A percentile compares a stretch with the other conserved stretches of the same genome.
Evolutionary conservation across 92 coral and sea anemone species (phyloP).

Genomic region (Epizoanthus fatuus): DNA sequence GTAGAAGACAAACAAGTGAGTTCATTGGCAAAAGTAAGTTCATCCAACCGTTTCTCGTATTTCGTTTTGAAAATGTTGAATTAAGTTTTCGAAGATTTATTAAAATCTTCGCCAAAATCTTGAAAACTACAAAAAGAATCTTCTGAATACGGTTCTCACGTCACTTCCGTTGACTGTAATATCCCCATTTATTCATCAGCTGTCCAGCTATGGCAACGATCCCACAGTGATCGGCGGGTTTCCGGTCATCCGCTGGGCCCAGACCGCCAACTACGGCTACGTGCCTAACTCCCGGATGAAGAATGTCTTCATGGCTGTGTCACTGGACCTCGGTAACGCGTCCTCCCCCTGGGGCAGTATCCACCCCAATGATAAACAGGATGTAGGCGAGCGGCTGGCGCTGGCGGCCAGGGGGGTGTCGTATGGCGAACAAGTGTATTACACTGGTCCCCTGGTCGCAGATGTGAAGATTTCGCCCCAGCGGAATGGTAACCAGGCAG

Average conservation of each 20-base stretch:
- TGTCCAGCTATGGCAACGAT: constrained; percentile 73
- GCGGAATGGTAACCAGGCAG: constrained; percentile 29
- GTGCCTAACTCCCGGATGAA: constrained; percentile 88
- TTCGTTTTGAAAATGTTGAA: too few species aligned
- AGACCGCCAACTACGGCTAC: constrained; percentile 95
- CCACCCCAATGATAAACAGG: constrained; percentile 96
- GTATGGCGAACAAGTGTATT: constrained; percentile 88
- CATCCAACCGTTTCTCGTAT: too few species aligned
- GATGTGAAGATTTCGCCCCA: constrained; percentile 43
- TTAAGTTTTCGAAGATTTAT: neutral
- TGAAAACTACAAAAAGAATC: too few species aligned
- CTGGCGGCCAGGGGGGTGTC: constrained; percentile 94
- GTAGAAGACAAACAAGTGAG: too few species aligned
- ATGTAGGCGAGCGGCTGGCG: constrained; percentile 91
- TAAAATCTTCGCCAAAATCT: too few species aligned
- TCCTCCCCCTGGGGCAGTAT: constrained; percentile 90
- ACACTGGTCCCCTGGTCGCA: constrained; percentile 88
- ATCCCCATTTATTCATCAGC: constrained; percentile 45
- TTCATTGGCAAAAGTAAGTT: too few species aligned
- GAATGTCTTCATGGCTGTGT: constrained; percentile 97
- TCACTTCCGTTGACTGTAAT: too few species aligned
- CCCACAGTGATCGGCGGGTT: constrained; percentile 69
- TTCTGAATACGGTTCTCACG: too few species aligned
- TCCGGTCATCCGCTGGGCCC: constrained; percentile 98
- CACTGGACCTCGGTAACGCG: constrained; percentile 96